Percentiles rank a stretch among this genome's conserved stretches.
Conservation (phyloP, 2,113 vertebrate genomes). For the Perognathus longimembris region DNA sequence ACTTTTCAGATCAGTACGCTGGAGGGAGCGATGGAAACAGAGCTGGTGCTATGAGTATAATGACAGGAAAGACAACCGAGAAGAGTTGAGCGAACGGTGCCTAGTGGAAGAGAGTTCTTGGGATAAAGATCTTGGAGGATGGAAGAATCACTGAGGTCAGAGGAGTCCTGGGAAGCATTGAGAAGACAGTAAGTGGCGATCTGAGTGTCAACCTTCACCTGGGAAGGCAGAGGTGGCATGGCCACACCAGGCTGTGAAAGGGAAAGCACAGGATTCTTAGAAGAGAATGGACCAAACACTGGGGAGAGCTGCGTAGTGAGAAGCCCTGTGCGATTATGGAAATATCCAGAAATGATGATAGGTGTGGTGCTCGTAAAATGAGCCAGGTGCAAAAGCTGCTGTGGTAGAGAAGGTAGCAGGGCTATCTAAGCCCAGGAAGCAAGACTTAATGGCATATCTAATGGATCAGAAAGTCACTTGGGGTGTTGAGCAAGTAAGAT, state of each 20-base stretch:
- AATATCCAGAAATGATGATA: background rate
- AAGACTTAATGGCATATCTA: fast-evolving
- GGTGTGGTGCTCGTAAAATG: background rate
- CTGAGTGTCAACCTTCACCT: too few relatives aligned
- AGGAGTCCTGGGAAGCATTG: background rate
- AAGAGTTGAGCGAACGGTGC: background rate
- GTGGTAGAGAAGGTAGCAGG: background rate
- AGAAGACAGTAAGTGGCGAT: background rate
- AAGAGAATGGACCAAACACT: too few relatives aligned
- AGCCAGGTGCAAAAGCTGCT: background rate
- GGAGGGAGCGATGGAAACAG: background rate
- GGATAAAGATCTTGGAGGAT: background rate
- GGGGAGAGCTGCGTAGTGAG: background rate
- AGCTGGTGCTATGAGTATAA: too few relatives aligned
- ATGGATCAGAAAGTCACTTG: background rate
- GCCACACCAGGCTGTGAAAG: background rate
- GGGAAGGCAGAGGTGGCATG: too few relatives aligned
- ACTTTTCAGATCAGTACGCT: background rate
- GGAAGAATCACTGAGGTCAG: background rate
- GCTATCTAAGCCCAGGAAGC: background rate
- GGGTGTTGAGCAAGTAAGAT: background rate
- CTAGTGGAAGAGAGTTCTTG: background rate
- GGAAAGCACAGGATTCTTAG: background rate
- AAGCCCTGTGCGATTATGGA: background rate
- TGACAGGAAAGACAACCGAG: background rate